phyloP scores from a whole-genome alignment of 2,888 invertebrate species.

The Escarpia spicata region DNA sequence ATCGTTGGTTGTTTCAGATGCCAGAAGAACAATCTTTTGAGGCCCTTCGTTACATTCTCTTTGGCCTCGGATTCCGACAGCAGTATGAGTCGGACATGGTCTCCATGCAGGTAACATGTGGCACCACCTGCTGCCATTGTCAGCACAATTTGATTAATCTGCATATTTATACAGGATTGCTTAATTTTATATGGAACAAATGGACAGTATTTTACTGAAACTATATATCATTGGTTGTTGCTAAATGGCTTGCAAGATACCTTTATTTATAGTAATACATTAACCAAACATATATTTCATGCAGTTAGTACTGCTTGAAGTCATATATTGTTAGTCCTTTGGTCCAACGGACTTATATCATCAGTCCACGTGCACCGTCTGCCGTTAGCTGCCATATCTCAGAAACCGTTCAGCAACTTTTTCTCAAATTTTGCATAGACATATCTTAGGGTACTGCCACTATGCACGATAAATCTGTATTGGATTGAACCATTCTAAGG shows the following conservation, averaged over 20 bases:
- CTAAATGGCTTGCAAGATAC: not conserved
- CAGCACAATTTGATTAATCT: not conserved
- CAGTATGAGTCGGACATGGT: slow-evolving; percentile 96
- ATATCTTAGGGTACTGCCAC: too few species aligned
- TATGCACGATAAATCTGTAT: too few species aligned
- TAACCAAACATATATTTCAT: not conserved
- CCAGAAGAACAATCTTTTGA: slow-evolving; percentile 90
- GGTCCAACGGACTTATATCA: too few species aligned
- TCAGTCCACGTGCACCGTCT: too few species aligned
- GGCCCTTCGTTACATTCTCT: slow-evolving; percentile 90
- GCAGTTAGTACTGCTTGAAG: not conserved
- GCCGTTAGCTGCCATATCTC: too few species aligned
- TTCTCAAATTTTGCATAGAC: too few species aligned
- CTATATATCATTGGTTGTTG: not conserved
- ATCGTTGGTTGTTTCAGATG: slow-evolving; percentile 73
- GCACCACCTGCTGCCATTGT: not conserved
- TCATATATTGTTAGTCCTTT: not conserved
- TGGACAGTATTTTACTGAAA: not conserved
- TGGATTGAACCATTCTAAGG: too few species aligned
- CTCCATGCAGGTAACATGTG: slow-evolving; percentile 78
- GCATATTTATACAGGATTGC: not conserved
- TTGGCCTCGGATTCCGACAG: slow-evolving; percentile 83
- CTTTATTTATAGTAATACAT: not conserved
- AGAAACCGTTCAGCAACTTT: too few species aligned
- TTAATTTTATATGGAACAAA: not conserved